phyloP scores from a whole-genome alignment of 2,888 invertebrate genomes.

The Creontiades dilutus region DNA sequence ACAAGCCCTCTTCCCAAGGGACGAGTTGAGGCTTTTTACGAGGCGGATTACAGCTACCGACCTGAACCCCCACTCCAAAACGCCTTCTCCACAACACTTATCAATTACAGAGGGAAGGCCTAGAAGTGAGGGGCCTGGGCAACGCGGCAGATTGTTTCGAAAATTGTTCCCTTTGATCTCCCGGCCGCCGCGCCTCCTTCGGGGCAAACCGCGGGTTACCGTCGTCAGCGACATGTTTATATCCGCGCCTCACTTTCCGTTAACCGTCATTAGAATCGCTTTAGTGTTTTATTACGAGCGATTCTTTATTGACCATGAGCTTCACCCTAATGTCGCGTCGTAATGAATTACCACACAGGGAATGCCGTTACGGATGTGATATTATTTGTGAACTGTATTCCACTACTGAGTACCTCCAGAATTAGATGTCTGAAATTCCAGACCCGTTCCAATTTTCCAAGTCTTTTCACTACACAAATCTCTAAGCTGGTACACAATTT shows the following conservation, averaged over 20 bases:
- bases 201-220: not conserved
- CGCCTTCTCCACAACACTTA: not conserved
- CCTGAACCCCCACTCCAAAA: not conserved
- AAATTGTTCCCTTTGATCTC: slow-evolving; percentile 41
- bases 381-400: no score
- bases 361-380: not conserved
- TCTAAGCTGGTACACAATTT: no score
- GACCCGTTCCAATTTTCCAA: no score
- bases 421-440: no score
- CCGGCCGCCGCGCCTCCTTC: not conserved
- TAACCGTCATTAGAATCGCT: slow-evolving; percentile 46
- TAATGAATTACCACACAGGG: not conserved
- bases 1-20: not conserved
- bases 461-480: no score
- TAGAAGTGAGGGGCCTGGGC: slow-evolving; percentile 28
- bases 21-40: slow-evolving; percentile 6
- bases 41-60: slow-evolving; percentile 3
- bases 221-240: slow-evolving; percentile 53
- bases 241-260: slow-evolving; percentile 33
- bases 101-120: slow-evolving; percentile 17
- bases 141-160: slow-evolving; percentile 40
- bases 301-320: slow-evolving; percentile 20
- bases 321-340: slow-evolving; percentile 5
- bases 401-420: no score
- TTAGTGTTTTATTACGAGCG: slow-evolving; percentile 36